Conservation (phyloP, 2,797 vertebrate genomes). For the Arctocebus calabarensis region DNA sequence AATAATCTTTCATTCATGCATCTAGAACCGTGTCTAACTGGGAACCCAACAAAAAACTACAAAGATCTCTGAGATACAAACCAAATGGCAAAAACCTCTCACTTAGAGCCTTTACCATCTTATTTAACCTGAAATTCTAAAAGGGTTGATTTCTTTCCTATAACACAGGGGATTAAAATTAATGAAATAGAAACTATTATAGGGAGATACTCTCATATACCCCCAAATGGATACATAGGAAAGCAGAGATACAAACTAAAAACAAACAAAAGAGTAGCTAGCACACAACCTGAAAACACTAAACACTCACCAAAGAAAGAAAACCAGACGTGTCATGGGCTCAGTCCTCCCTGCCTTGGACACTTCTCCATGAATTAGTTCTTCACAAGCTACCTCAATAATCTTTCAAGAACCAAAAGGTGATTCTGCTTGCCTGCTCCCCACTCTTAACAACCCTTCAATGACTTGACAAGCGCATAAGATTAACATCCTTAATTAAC, state of each 20-base stretch:
- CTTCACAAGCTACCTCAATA: neutral
- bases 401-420: neutral
- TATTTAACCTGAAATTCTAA: slow-evolving; percentile 56
- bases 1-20: neutral
- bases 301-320: neutral
- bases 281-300: neutral
- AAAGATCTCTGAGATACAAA: neutral
- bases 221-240: neutral
- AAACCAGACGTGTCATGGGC: neutral
- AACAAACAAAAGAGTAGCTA: neutral
- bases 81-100: neutral
- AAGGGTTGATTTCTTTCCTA: slow-evolving; percentile 14
- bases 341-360: neutral
- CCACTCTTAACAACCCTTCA: neutral
- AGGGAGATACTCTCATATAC: neutral
- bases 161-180: neutral
- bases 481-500: slow-evolving; percentile 15
- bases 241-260: slow-evolving; percentile 9
- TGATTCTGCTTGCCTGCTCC: neutral
- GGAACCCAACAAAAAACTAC: neutral
- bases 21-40: neutral
- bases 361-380: neutral
- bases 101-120: neutral
- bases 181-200: neutral
- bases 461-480: neutral